Base-by-base conservation (phyloP, 2,113 vertebrate genomes). In the Hippocampus barbouri region DNA sequence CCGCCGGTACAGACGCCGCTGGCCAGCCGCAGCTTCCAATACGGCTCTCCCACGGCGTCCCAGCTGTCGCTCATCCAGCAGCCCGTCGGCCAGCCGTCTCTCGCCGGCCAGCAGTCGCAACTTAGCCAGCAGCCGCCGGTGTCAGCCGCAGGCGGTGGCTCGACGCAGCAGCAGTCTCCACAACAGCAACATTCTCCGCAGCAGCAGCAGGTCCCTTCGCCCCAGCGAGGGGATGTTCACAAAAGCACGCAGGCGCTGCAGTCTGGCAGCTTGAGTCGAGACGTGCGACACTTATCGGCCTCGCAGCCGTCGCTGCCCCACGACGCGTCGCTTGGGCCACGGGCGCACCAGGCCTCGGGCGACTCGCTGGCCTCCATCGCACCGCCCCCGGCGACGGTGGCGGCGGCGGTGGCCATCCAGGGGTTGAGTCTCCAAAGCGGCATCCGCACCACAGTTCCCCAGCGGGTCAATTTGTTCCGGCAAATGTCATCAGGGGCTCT, bases 221-320 rank as follows among this genome's bases (percentile, higher is more conserved):
- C 93, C 0, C 95, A 94, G 81, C 93, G 94, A 76, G 94, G 89
- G 0, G 96, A 98, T 25, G 78, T 94, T 73, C 95, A 96, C 88
- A 96, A 95, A 91, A 96, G 95, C 86, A 89, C 95, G 1, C 96
- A 97, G 86, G 94, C 94, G 27, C 95, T 97, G 73, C 94, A 95
- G 80, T 95, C 95, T 68, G 89, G 95, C 90, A 97, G 89, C 85
- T 91, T 99, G 91, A 95, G 92, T 75, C 91, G 94, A 75, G 97
- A 99, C 23, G 90, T 97, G 80, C 93, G 96, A 83, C 95, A 98
- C 69, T 93, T 98, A n/a, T 99, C 97, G 0, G 97, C 97, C 81
- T 99, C 97, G 23, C 97, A 99, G 93, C 97, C 97, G 18, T 99
- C 97, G 56, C 91, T 99, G 90, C 97, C 97, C 60, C 97, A 98